Conservation (phyloP, 2,888 invertebrate genomes). For the Eilema sororculum region DNA sequence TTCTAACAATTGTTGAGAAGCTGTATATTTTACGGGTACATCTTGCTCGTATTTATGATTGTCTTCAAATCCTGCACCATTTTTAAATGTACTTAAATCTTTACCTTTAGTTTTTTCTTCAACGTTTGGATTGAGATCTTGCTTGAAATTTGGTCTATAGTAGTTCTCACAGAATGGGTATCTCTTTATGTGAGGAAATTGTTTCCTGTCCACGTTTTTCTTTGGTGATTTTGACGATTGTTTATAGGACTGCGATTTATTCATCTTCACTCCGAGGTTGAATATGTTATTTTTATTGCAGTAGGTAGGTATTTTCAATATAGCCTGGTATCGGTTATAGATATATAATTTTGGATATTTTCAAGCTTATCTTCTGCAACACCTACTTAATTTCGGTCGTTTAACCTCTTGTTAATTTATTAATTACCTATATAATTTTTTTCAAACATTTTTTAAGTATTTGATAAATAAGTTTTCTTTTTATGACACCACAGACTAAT, state of each 20-base stretch:
- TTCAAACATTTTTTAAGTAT: background rate
- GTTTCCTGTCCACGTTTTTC: background rate
- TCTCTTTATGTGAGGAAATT: conserved; percentile 41
- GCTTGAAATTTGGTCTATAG: conserved; percentile 62
- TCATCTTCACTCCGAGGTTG: background rate
- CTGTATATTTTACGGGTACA: conserved; percentile 66
- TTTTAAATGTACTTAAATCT: conserved; percentile 61
- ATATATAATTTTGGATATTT: too few relatives aligned
- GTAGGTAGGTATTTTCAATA: background rate
- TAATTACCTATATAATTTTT: background rate
- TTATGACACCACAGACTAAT: background rate
- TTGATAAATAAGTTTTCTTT: background rate
- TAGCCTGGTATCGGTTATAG: too few relatives aligned
- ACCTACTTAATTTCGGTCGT: background rate
- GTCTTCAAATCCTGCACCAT: conserved; percentile 65
- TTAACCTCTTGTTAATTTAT: background rate
- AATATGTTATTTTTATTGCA: background rate
- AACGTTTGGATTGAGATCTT: conserved; percentile 69
- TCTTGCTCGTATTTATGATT: conserved; percentile 63
- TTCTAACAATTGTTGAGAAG: conserved; percentile 61
- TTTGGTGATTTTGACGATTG: background rate
- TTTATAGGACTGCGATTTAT: background rate
- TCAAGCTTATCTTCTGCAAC: too few relatives aligned
- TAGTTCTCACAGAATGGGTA: conserved; percentile 71
- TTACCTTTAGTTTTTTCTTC: conserved; percentile 68